Evolutionary conservation across 2,797 vertebrate genomes (phyloP).

Genomic region (Anniella stebbinsi): DNA sequence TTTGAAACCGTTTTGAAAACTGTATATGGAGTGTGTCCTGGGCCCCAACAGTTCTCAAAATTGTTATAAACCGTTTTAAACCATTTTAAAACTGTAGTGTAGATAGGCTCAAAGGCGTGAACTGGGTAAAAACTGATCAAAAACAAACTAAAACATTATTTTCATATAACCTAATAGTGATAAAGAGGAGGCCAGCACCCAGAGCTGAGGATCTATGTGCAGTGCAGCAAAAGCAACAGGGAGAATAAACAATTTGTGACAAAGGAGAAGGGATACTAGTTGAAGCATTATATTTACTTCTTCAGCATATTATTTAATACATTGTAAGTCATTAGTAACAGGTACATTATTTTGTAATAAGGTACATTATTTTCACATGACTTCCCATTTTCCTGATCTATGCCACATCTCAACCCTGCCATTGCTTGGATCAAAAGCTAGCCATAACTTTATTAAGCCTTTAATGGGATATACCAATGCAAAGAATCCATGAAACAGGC

Average conservation of each 20-base stretch:
- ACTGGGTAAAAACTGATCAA: too few species aligned
- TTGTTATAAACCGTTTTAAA: too few species aligned
- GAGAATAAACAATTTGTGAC: neutral
- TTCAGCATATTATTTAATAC: neutral
- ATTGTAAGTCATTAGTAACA: neutral
- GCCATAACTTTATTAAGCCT: neutral
- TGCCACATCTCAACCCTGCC: neutral
- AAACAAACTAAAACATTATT: neutral
- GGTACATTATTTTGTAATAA: neutral
- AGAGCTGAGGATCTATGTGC: neutral
- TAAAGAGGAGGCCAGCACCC: neutral
- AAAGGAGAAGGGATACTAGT: neutral
- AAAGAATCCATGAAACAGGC: neutral
- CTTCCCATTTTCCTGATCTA: neutral
- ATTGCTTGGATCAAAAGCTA: neutral
- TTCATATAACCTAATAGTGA: neutral
- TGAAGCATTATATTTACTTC: neutral
- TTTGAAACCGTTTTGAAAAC: too few species aligned
- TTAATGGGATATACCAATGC: neutral
- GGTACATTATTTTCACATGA: neutral
- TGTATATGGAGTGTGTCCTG: too few species aligned
- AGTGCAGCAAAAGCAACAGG: neutral
- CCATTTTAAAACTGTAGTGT: too few species aligned
- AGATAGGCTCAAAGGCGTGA: too few species aligned
- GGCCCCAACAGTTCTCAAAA: too few species aligned